Conservation (phyloP, 2,797 vertebrate species). For the Lithobates pipiens region DNA sequence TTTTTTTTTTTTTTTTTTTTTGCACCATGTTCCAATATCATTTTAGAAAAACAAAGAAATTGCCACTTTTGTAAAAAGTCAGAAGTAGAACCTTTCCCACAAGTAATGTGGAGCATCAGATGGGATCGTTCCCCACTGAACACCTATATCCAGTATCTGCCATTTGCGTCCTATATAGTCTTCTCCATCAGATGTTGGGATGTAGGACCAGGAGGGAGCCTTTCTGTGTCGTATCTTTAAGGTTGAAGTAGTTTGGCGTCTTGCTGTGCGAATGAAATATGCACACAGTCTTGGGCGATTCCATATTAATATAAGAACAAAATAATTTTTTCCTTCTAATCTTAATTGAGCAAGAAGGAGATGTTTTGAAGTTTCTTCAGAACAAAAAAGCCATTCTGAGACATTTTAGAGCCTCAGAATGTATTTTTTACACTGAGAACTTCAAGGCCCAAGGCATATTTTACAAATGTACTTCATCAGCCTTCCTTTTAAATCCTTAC, state of each 20-base stretch:
- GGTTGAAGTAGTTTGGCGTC: not conserved
- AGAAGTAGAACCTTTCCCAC: too few relatives aligned
- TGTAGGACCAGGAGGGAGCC: not conserved
- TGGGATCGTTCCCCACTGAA: not conserved
- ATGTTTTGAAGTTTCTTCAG: constrained; percentile 39
- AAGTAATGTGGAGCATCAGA: too few relatives aligned
- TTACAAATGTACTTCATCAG: constrained; percentile 54
- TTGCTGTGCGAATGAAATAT: constrained; percentile 2
- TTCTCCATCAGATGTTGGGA: not conserved
- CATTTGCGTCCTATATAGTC: not conserved
- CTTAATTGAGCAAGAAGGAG: constrained; percentile 40
- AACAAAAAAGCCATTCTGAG: constrained; percentile 33
- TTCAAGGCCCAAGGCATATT: constrained; percentile 53
- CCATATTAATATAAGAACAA: constrained; percentile 23
- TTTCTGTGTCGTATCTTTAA: not conserved
- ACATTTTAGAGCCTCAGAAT: constrained; percentile 37
- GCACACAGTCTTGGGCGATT: not conserved
- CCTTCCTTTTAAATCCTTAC: constrained; percentile 55
- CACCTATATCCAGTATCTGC: too few relatives aligned
- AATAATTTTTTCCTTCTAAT: constrained; percentile 11
- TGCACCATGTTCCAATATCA: too few relatives aligned
- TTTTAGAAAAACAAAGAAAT: too few relatives aligned
- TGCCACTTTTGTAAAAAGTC: too few relatives aligned
- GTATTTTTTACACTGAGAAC: constrained; percentile 36
- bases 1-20: too few relatives aligned